Conservation (phyloP, 2,797 vertebrate species). For the Rhinogobio ventralis region DNA sequence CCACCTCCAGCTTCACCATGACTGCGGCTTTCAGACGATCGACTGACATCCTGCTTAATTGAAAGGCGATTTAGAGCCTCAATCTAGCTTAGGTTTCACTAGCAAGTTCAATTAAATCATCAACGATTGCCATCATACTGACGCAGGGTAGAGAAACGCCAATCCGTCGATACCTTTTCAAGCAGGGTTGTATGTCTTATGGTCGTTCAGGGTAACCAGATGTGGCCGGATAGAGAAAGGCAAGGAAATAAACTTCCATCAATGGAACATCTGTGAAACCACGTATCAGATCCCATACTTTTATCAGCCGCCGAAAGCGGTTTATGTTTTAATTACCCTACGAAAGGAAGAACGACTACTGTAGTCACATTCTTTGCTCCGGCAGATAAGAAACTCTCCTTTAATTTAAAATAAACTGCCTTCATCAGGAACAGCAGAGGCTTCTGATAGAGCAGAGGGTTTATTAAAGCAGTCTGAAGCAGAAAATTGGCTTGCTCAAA, state of each 20-base stretch:
- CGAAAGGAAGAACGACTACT: slow-evolving; percentile 65
- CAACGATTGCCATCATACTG: slow-evolving; percentile 41
- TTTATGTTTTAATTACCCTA: slow-evolving; percentile 64
- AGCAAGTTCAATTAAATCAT: slow-evolving; percentile 72
- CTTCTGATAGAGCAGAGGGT: slow-evolving; percentile 73
- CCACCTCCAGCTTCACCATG: not conserved
- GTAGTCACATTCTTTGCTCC: slow-evolving; percentile 59
- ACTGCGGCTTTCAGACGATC: slow-evolving; percentile 55
- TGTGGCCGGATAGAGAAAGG: slow-evolving; percentile 17
- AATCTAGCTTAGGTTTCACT: slow-evolving; percentile 68
- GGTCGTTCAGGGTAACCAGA: not conserved
- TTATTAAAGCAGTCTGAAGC: slow-evolving; percentile 81
- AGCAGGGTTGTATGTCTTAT: slow-evolving; percentile 33
- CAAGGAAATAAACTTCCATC: slow-evolving; percentile 59
- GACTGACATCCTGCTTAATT: slow-evolving; percentile 72
- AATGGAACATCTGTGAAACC: slow-evolving; percentile 57
- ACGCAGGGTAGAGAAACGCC: slow-evolving; percentile 10
- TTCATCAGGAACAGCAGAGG: slow-evolving; percentile 76
- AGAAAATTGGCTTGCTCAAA: slow-evolving; percentile 78
- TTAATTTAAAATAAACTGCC: slow-evolving; percentile 84
- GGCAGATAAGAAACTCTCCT: slow-evolving; percentile 79
- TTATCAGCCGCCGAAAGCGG: slow-evolving; percentile 47
- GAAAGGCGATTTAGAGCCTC: slow-evolving; percentile 72
- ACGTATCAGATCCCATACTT: slow-evolving; percentile 65
- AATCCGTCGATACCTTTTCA: slow-evolving; percentile 1